Evolutionary conservation across 2,888 invertebrate species (phyloP).

Genomic region (Punctoribates punctum): DNA sequence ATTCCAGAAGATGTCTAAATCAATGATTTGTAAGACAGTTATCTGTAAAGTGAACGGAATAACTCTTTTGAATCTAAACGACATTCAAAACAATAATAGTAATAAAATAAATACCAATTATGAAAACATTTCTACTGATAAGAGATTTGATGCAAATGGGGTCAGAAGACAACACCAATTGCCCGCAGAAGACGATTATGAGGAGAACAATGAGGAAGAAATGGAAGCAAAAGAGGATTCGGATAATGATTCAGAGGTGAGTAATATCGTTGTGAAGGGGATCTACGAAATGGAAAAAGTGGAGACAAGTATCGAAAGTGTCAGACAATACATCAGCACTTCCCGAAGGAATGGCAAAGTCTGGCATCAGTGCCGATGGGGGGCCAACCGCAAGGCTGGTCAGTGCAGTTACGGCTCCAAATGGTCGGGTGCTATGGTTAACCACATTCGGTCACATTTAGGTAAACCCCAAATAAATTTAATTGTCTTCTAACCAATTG

Average conservation of each 20-base stretch:
- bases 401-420: neutral
- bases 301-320: slow-evolving; percentile 23
- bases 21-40: neutral
- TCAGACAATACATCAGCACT: neutral
- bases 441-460: slow-evolving; percentile 14
- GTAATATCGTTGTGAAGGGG: neutral
- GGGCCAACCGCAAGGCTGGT: neutral
- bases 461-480: neutral
- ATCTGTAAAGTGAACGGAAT: slow-evolving; percentile 28
- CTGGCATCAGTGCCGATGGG: slow-evolving; percentile 13
- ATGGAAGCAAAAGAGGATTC: neutral
- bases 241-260: neutral
- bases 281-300: neutral
- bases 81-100: neutral
- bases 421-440: slow-evolving; percentile 34
- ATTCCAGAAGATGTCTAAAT: slow-evolving; percentile 8
- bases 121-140: neutral
- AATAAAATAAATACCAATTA: too few relatives aligned
- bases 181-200: neutral
- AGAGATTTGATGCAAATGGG: neutral
- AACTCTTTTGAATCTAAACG: slow-evolving; percentile 1
- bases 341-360: slow-evolving; percentile 19
- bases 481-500: too few relatives aligned
- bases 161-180: neutral
- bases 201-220: neutral